Conservation (phyloP, 2,888 invertebrate species). For the Tubiluchus corallicola region DNA sequence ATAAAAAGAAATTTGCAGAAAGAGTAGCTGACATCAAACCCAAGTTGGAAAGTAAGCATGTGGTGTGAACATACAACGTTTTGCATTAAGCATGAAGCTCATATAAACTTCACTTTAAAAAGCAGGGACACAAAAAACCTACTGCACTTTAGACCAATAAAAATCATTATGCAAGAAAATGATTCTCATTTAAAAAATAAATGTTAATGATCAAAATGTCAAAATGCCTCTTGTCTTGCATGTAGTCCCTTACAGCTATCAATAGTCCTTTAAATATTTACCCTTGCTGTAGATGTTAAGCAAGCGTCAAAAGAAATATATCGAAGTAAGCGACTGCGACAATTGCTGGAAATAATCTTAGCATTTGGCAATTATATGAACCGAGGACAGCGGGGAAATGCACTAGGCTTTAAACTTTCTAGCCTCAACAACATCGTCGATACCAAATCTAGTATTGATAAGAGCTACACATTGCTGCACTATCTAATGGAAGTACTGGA, state of each 20-base stretch:
- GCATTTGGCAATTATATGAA: slow-evolving; percentile 93
- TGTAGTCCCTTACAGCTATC: too few species aligned
- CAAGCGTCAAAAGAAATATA: slow-evolving; percentile 72
- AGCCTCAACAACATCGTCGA: slow-evolving; percentile 80
- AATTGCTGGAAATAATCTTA: slow-evolving; percentile 65
- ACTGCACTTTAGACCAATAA: too few species aligned
- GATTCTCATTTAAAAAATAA: too few species aligned
- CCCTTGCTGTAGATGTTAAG: slow-evolving; percentile 65
- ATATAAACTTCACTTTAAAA: too few species aligned
- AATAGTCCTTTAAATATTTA: too few species aligned
- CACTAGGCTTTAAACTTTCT: slow-evolving; percentile 68
- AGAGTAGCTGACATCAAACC: slow-evolving; percentile 67
- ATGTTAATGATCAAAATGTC: too few species aligned
- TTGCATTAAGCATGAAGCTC: too few species aligned
- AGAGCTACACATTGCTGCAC: slow-evolving; percentile 75
- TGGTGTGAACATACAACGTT: too few species aligned
- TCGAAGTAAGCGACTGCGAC: slow-evolving; percentile 50
- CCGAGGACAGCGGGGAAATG: slow-evolving; percentile 66
- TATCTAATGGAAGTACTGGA: slow-evolving; percentile 66
- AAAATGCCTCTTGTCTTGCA: too few species aligned
- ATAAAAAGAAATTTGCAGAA: slow-evolving; percentile 81
- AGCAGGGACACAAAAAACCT: too few species aligned
- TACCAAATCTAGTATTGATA: slow-evolving; percentile 74
- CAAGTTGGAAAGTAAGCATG: slow-evolving; percentile 42
- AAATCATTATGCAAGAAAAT: too few species aligned